Base-by-base conservation (phyloP, 2,888 invertebrate genomes). In the Blastobasis lacticolella region DNA sequence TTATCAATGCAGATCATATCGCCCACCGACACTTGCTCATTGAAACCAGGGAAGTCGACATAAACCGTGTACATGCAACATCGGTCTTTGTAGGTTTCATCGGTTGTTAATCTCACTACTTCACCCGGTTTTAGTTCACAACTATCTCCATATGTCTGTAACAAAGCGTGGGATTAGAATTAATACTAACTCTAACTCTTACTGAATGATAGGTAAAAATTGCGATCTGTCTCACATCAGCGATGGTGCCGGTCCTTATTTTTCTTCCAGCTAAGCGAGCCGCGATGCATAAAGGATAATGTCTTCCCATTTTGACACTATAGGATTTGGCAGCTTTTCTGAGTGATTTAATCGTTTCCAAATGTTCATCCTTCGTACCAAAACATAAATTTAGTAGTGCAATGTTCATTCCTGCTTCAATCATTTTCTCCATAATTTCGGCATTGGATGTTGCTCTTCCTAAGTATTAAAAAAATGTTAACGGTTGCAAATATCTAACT, bases 191-290 rank as follows among this genome's bases (percentile, higher is more conserved):
- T 3, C 1, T 23, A 1, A 23, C 10, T 3, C 10, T n/a, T 45
- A 45, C 23, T 23, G 6, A n/a, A 10, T 44, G 10, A 44, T 10
- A 44, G 44, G 10, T 47, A 38, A 38, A 38, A 10, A 9, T 42
- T n/a, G 7, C 6, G 10, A 4, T 42, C 74, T 86, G 95, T 96
- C 49, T 23, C 23, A 23, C 23, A 23, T 94, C 94, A 71, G 93
- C 91, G 57, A 97, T 88, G 23, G 92, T 86, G 40, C 97, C 97
- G 36, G 96, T 97, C 63, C 95, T 90, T 59, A 98, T 97, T 79
- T 97, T 97, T 0, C 95, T 94, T 4, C 97, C 97, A 63, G 94
- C 92, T 0, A 97, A 92, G 62, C 94, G 94, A 41, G 95, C 83
- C 42, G 95, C 97, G 61, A 98, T 94, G 2, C 94, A 95, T n/a